These are phyloP conservation scores for Spilarctia lutea DNA, from an alignment of 2,888 invertebrate species.

Conservation along the genomic window DNA sequence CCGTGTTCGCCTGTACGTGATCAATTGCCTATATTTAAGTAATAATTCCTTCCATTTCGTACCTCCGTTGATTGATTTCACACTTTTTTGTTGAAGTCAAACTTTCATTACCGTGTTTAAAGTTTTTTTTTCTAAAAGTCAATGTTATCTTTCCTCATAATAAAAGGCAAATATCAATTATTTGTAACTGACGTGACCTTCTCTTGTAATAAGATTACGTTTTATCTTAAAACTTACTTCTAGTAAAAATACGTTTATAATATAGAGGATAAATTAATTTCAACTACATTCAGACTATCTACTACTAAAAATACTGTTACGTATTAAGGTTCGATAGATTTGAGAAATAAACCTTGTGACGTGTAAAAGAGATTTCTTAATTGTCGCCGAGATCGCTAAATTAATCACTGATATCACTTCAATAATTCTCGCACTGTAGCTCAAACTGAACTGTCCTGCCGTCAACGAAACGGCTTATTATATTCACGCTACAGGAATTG, in stretches of 20 bases:
- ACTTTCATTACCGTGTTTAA: not conserved
- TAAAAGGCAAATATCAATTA: not conserved
- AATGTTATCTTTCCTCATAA: not conserved
- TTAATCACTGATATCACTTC: too few species aligned
- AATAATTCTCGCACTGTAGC: too few species aligned
- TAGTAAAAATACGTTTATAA: not conserved
- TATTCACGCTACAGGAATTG: too few species aligned
- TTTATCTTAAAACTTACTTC: not conserved
- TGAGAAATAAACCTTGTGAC: too few species aligned
- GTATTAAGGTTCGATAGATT: too few species aligned
- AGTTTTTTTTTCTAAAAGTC: not conserved
- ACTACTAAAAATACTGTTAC: too few species aligned
- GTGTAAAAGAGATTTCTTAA: too few species aligned
- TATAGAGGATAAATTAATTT: too few species aligned
- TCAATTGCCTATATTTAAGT: slow-evolving; percentile 24
- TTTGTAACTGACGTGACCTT: not conserved
- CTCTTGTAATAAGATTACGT: not conserved
- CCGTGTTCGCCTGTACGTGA: slow-evolving; percentile 41
- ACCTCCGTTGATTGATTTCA: slow-evolving; percentile 10
- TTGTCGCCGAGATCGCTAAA: too few species aligned
- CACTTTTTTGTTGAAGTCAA: slow-evolving; percentile 1
- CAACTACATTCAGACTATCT: too few species aligned
- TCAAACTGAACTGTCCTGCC: too few species aligned
- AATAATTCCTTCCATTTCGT: slow-evolving; percentile 13
- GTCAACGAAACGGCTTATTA: too few species aligned